phyloP scores from a whole-genome alignment of 1,140 invertebrate genomes.

The Magallana angulata region DNA sequence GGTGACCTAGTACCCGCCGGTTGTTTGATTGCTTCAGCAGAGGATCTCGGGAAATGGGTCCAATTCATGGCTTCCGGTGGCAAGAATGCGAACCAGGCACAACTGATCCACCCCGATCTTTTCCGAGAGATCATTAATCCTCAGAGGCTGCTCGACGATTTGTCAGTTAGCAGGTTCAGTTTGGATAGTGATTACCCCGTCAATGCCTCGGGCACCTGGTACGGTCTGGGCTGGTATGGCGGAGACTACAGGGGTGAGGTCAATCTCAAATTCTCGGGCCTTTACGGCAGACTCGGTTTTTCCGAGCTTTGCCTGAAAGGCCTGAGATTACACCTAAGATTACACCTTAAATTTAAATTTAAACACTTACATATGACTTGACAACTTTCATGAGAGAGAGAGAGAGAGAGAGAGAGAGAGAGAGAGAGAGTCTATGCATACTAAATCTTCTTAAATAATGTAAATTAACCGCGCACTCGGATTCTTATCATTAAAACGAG shows the following conservation, averaged over 20 bases:
- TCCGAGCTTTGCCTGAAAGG: no score
- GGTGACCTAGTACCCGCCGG: not conserved
- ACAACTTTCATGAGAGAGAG: no score
- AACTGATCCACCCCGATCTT: conserved; percentile 4
- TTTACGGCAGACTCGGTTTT: no score
- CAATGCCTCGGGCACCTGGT: not conserved
- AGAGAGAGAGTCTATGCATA: no score
- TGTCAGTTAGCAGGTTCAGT: not conserved
- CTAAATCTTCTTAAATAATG: no score
- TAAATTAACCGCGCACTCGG: no score
- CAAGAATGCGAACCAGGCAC: not conserved
- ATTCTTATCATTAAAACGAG: no score
- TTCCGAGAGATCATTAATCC: not conserved
- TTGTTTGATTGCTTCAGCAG: not conserved
- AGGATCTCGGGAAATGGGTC: conserved; percentile 13
- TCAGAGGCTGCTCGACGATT: not conserved
- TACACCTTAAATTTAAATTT: no score
- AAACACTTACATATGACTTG: no score
- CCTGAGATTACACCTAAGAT: no score
- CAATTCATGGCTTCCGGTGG: not conserved
- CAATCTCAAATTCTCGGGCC: no score
- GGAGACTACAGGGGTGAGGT: not conserved
- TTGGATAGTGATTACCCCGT: not conserved
- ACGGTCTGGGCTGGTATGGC: not conserved
- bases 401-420: no score